Conservation (phyloP, 2,113 vertebrate genomes). For the Cyrtonyx montezumae region DNA sequence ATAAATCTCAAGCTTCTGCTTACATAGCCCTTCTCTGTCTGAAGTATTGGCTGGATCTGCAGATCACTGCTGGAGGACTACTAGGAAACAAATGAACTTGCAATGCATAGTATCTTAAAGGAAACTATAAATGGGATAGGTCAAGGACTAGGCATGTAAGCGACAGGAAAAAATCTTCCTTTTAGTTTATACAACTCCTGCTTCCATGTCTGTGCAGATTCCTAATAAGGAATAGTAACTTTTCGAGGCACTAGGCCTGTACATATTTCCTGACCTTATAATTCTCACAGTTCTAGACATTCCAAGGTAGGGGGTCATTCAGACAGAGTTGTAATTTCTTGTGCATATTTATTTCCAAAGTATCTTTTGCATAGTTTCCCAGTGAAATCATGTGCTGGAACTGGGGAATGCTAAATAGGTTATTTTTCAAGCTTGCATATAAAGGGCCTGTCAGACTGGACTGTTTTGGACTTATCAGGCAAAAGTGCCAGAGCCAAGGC, state of each 20-base stretch:
- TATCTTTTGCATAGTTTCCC: constrained; percentile 94
- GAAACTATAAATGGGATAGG: constrained; percentile 86
- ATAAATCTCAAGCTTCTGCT: constrained; percentile 61
- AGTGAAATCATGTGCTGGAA: constrained; percentile 83
- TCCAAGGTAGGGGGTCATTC: constrained; percentile 85
- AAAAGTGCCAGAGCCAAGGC: constrained; percentile 62
- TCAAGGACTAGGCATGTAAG: constrained; percentile 81
- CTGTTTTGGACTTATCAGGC: constrained; percentile 72
- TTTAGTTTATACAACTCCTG: constrained; percentile 80
- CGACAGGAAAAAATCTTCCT: constrained; percentile 73
- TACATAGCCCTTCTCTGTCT: constrained; percentile 41
- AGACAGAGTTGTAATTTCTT: constrained; percentile 84
- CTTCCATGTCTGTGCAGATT: constrained; percentile 79
- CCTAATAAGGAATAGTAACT: constrained; percentile 85
- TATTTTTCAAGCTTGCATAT: constrained; percentile 82
- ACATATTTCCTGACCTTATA: constrained; percentile 81
- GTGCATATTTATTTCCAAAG: constrained; percentile 92
- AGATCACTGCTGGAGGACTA: constrained; percentile 72
- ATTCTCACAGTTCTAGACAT: constrained; percentile 88
- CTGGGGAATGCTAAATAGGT: constrained; percentile 81
- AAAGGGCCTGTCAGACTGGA: constrained; percentile 78
- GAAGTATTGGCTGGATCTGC: constrained; percentile 55
- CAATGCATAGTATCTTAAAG: constrained; percentile 78
- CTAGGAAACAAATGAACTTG: constrained; percentile 79
- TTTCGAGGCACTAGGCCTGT: constrained; percentile 76